Conservation (phyloP, 2,797 vertebrate genomes). For the Delichon dasypus region DNA sequence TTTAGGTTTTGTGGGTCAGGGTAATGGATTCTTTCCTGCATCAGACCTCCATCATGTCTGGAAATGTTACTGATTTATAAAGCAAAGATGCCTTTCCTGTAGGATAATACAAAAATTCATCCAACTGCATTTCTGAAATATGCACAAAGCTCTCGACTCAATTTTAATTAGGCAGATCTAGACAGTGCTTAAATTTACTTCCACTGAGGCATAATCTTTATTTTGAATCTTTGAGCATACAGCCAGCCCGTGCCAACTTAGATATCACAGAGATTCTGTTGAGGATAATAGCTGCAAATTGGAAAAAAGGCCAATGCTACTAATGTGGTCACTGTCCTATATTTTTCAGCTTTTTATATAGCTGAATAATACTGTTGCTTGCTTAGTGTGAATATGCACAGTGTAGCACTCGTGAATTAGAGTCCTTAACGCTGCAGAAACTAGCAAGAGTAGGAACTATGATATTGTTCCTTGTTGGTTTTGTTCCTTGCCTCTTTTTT, state of each 20-base stretch:
- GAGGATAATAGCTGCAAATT: neutral
- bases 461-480: neutral
- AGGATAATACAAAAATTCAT: neutral
- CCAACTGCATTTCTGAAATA: neutral
- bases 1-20: neutral
- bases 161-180: neutral
- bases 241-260: neutral
- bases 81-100: neutral
- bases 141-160: neutral
- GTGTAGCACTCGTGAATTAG: neutral
- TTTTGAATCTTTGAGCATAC: neutral
- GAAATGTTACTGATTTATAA: neutral
- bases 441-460: neutral
- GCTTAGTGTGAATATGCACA: neutral
- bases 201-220: slow-evolving; percentile 22
- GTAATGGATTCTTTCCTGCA: neutral
- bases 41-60: neutral
- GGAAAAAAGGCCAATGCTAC: neutral
- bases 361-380: neutral
- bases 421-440: neutral
- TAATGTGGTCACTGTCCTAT: neutral
- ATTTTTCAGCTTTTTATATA: neutral
- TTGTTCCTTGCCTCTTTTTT: neutral
- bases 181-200: slow-evolving; percentile 21
- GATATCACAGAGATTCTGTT: neutral